Evolutionary conservation across 2,113 vertebrate genomes (phyloP).

Genomic region (Leucopsar rothschildi): DNA sequence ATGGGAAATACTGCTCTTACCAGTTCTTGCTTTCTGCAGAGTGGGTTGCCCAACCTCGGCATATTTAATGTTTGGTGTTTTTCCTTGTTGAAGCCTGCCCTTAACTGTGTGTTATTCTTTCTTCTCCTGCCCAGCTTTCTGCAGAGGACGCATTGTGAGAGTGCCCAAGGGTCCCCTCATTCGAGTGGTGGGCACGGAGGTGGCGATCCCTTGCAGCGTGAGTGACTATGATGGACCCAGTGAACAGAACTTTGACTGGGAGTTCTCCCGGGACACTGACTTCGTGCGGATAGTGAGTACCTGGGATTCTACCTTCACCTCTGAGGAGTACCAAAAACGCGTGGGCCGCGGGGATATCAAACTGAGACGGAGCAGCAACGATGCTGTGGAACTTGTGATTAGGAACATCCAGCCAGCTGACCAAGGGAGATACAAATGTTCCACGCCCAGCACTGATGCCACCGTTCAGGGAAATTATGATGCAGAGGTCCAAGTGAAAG

Average conservation of each 20-base stretch:
- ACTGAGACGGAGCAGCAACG: slow-evolving; percentile 75
- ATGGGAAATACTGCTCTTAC: background rate
- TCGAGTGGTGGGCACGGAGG: slow-evolving; percentile 82
- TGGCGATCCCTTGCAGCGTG: slow-evolving; percentile 86
- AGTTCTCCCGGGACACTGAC: slow-evolving; percentile 59
- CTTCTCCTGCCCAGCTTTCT: slow-evolving; percentile 64
- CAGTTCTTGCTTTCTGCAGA: background rate
- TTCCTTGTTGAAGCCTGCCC: background rate
- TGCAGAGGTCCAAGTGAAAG: slow-evolving; percentile 84
- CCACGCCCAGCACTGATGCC: slow-evolving; percentile 91
- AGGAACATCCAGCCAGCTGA: slow-evolving; percentile 75
- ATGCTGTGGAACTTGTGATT: slow-evolving; percentile 84
- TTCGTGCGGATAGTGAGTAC: slow-evolving; percentile 83
- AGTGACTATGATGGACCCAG: slow-evolving; percentile 85
- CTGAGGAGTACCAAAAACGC: slow-evolving; percentile 72
- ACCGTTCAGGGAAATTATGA: slow-evolving; percentile 88
- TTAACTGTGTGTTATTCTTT: background rate
- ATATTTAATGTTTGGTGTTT: background rate
- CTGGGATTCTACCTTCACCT: slow-evolving; percentile 81
- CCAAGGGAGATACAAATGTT: slow-evolving; percentile 84
- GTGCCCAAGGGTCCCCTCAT: slow-evolving; percentile 84
- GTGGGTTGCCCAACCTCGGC: background rate
- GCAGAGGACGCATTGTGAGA: slow-evolving; percentile 81
- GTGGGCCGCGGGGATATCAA: slow-evolving; percentile 77
- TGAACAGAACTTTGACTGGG: slow-evolving; percentile 95